phyloP scores from a whole-genome alignment of 2,113 vertebrate species.

The Tricholaema leucomelas region DNA sequence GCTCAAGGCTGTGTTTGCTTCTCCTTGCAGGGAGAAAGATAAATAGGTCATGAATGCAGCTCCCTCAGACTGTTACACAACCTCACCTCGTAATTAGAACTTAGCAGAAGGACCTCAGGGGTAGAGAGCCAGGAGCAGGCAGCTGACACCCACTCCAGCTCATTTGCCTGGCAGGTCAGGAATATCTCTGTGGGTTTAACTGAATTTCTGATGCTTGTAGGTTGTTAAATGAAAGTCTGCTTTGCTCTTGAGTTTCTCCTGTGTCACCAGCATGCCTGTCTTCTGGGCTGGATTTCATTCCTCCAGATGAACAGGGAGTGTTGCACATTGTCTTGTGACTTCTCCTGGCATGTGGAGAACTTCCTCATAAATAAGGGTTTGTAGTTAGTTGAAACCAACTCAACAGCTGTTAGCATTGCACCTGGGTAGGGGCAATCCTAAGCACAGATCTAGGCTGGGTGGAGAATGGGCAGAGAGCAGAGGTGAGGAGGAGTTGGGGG shows the following conservation, averaged over 20 bases:
- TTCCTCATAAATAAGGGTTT: not conserved
- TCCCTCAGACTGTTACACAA: not conserved
- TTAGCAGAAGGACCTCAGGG: not conserved
- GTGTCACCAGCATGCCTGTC: not conserved
- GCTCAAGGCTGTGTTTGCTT: not conserved
- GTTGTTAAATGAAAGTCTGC: not conserved
- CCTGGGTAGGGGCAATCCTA: too few relatives aligned
- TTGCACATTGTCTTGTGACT: not conserved
- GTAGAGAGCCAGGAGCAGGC: not conserved
- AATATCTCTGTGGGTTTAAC: not conserved
- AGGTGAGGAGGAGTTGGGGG: too few relatives aligned
- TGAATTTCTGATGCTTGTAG: not conserved
- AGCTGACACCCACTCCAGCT: not conserved
- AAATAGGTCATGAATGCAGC: not conserved
- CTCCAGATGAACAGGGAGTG: not conserved
- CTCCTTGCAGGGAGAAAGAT: not conserved
- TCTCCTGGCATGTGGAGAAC: not conserved
- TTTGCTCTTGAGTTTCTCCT: not conserved
- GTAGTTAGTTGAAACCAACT: not conserved
- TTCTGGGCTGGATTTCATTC: not conserved
- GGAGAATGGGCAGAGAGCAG: too few relatives aligned
- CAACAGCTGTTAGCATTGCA: not conserved
- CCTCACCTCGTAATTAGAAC: not conserved
- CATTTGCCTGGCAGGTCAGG: not conserved
- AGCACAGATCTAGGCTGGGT: too few relatives aligned